Evolutionary conservation across 2,113 vertebrate genomes (phyloP), one percentile per base, ranked within the genome.

Genomic region (Mobula hypostoma): DNA sequence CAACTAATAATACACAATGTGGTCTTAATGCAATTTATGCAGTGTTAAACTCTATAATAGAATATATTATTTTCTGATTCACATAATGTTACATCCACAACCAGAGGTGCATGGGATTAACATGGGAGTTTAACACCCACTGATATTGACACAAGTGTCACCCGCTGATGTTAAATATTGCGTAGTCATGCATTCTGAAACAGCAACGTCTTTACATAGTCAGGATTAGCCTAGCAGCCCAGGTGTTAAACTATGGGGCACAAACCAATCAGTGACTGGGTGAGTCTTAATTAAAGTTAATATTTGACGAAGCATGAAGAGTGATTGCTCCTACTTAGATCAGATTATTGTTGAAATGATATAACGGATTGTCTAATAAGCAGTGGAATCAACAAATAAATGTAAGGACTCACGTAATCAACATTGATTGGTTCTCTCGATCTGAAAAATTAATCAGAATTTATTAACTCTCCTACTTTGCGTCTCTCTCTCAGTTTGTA

Each of bases 401-500:
- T 36, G 66, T 90, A 90, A 21, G 27, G 78, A 98, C 98, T 98
- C 97, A 99, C 98, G 98, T 99, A 97, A 99, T 99, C 78, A 99
- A 97, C 98, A 99, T 99, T 95, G 98, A 99, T 96, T 99, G 98
- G 96, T 99, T 99, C 94, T 99, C 98, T 0, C 98, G 97, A 97
- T 99, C 98, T 99, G 96, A 12, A 96, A 96, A 93, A 95, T 11
- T 95, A 96, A 95, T 90, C 15, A 66, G 66, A 17, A 66, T 90
- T 90, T 66, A 90, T 90, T 5, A 90, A 17, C 7, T 2, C 32
- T 90, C 14, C 15, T 66, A 61, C 5, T 5, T 88, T 11, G 14
- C 14, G 29, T 61, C 29, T n/a, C 58, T 5, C 72, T 74, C 58
- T n/a, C 29, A 63, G 14, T 12, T 27, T 4, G 11, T 17, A 66